Conservation (phyloP, 2,113 vertebrate genomes). For the Panthera uncia region DNA sequence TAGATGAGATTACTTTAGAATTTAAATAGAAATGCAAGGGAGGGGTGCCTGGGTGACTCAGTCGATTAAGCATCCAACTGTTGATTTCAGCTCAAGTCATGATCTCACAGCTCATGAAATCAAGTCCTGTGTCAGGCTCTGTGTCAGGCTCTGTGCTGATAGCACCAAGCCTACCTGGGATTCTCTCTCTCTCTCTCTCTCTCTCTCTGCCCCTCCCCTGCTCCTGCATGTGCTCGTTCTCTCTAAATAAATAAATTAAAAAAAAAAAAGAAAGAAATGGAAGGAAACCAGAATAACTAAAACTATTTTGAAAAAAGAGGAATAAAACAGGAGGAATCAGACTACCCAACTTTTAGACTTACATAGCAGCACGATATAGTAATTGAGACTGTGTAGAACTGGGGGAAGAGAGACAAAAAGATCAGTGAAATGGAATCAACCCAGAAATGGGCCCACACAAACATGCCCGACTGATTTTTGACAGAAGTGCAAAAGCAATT, state of each 20-base stretch:
- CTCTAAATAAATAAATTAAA: no score
- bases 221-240: no score
- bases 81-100: no score
- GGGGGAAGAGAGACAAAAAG: not conserved
- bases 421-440: not conserved
- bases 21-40: not conserved
- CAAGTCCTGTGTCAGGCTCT: no score
- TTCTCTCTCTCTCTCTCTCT: no score
- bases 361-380: not conserved
- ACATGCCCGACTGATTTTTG: not conserved
- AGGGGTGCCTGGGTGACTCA: no score
- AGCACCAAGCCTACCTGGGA: no score
- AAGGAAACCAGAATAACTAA: not conserved
- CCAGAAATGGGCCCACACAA: not conserved
- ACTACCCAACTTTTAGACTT: not conserved
- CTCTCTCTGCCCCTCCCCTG: no score
- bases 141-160: no score
- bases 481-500: not conserved
- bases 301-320: not conserved
- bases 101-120: no score
- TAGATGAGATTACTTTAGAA: not conserved
- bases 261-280: not conserved
- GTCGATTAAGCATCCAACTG: no score
- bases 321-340: not conserved
- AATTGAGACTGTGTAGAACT: not conserved